Base-by-base conservation (phyloP, 2,113 vertebrate genomes). In the Paralichthys olivaceus region DNA sequence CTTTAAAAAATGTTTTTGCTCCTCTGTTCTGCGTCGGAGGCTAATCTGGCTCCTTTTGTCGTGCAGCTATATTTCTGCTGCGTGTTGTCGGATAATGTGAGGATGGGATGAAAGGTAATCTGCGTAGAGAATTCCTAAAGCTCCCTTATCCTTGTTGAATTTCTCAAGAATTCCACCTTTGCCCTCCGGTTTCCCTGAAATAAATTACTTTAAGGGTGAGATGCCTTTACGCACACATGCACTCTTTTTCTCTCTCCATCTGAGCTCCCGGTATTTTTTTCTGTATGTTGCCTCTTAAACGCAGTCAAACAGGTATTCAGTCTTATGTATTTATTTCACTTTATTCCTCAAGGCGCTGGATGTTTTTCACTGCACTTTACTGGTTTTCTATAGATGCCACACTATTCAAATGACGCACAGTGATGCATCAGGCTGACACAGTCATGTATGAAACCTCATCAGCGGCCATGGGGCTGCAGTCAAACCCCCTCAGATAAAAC, bases 111-210 rank as follows among this genome's bases (percentile, higher is more conserved):
- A 91, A 93, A 90, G 85, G 91, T 92, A 93, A 93, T 93, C 91
- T 90, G 89, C 85, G 89, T 89, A 88, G 88, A 92, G 90, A 92
- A 91, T 89, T 91, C 84, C 81, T 85, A 91, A 93, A 92, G 91
- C 89, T 87, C 83, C 81, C 77, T 87, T 85, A 91, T 87, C 85
- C 87, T 91, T 91, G 87, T 89, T 94, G 90, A 91, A 90, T 89
- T 92, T 91, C 90, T 91, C 84, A 88, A 90, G 86, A 91, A 89
- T 93, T 92, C 87, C 89, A 92, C 90, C 85, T 92, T 91, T 92
- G 91, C 86, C 89, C 89, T 87, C 84, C 62, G 71, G 88, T 93
- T 92, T 92, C 81, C 86, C 89, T 76, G 80, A 92, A 91, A 92
- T 92, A 94, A 92, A 92, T 92, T 78, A 92, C 89, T 87, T 91